Percentiles rank a stretch among this genome's conserved stretches.
phyloP scores from a whole-genome alignment of 2,888 invertebrate species.

The Scrobipalpa atriplicella region DNA sequence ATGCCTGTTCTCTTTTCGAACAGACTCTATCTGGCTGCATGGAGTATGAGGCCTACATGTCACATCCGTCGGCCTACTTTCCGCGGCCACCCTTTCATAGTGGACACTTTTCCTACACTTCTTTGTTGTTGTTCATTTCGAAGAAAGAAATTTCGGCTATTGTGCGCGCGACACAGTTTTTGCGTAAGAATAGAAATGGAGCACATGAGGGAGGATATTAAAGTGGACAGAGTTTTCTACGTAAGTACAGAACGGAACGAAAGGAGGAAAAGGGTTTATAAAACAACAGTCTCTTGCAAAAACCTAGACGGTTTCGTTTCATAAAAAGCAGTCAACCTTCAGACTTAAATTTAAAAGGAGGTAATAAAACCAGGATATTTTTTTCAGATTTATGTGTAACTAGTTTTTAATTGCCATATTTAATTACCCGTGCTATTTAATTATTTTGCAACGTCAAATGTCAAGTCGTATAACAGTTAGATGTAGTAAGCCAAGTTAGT shows the following conservation, averaged over 20 bases:
- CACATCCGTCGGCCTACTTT: constrained; percentile 30
- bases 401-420: constrained; percentile 3
- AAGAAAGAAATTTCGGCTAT: constrained; percentile 46
- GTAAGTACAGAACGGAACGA: not conserved
- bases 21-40: constrained; percentile 36
- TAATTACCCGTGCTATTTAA: not conserved
- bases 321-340: not conserved
- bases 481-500: constrained; percentile 1
- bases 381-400: constrained; percentile 7
- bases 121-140: constrained; percentile 48
- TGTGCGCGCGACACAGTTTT: constrained; percentile 53
- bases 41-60: constrained; percentile 40
- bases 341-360: not conserved
- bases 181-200: constrained; percentile 27
- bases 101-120: constrained; percentile 52
- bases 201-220: constrained; percentile 10
- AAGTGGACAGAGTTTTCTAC: constrained; percentile 13
- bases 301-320: not conserved
- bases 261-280: not conserved
- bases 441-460: not conserved
- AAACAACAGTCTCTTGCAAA: not conserved
- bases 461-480: constrained; percentile 9
- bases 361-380: not conserved
- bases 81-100: not conserved
- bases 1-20: no score